Percentiles rank a stretch among this genome's conserved stretches.
Evolutionary conservation across 2,797 vertebrate genomes (phyloP).

Genomic region (Anabas testudineus): DNA sequence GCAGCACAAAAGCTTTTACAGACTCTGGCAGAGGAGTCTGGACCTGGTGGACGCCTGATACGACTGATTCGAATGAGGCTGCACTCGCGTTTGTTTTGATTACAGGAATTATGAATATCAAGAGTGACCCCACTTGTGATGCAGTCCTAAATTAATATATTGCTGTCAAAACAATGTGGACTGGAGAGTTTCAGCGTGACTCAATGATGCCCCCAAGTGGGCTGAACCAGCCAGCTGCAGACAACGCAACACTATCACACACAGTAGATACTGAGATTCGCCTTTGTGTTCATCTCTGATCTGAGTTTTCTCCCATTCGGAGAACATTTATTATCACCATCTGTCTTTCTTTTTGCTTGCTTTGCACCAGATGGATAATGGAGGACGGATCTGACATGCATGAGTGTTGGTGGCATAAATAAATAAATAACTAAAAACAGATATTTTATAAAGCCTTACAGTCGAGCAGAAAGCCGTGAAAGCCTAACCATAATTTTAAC

Average conservation of each 20-base stretch:
- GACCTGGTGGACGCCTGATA: conserved; percentile 64
- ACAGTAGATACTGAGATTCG: not conserved
- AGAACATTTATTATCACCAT: conserved; percentile 23
- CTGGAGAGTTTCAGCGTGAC: conserved; percentile 24
- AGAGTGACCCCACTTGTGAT: conserved; percentile 58
- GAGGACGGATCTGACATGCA: conserved; percentile 1
- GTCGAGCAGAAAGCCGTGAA: not conserved
- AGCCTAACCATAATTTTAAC: not conserved
- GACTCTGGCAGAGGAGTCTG: conserved; percentile 54
- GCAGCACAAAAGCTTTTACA: conserved; percentile 41
- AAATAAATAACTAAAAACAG: not conserved
- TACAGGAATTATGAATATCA: conserved; percentile 64
- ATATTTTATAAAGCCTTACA: conserved; percentile 3
- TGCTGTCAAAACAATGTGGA: conserved; percentile 22
- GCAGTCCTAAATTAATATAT: conserved; percentile 53
- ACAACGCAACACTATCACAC: not conserved
- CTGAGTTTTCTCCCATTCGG: conserved; percentile 10
- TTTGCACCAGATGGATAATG: conserved; percentile 15
- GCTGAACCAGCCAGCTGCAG: conserved; percentile 24
- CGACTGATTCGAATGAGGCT: conserved; percentile 54
- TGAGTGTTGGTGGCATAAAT: conserved; percentile 5
- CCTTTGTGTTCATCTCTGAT: not conserved
- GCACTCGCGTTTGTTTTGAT: conserved; percentile 58
- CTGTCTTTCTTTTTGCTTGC: not conserved
- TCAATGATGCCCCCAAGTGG: conserved; percentile 78